Evolutionary conservation across 2,113 vertebrate genomes (phyloP).

Genomic region (Upupa epops): DNA sequence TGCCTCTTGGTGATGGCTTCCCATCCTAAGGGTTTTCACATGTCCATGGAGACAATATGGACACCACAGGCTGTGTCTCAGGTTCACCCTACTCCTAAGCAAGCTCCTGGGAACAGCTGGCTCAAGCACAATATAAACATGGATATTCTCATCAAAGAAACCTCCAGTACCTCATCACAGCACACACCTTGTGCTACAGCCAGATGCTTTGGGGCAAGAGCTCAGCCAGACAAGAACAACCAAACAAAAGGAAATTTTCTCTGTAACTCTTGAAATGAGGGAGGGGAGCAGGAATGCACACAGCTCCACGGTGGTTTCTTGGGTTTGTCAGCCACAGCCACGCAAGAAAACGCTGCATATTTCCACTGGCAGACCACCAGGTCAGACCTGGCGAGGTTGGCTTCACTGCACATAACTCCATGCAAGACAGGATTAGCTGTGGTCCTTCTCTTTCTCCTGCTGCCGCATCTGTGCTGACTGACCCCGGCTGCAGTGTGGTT

Average conservation of each 20-base stretch:
- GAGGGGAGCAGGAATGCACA: neutral
- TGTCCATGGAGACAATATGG: neutral
- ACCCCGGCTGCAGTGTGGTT: neutral
- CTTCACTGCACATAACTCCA: neutral
- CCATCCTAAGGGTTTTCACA: neutral
- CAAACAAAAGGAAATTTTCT: neutral
- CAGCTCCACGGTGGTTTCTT: neutral
- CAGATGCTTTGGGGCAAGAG: neutral
- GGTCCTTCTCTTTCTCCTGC: neutral
- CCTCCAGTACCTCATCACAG: neutral
- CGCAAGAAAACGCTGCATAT: neutral
- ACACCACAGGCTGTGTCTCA: neutral
- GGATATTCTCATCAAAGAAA: neutral
- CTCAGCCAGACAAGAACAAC: neutral
- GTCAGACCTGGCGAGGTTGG: accelerated
- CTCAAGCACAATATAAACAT: neutral
- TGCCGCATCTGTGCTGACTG: accelerated
- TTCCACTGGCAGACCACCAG: neutral
- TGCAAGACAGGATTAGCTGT: accelerated
- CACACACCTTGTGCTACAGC: neutral
- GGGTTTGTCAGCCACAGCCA: neutral
- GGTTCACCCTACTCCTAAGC: neutral
- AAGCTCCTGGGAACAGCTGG: neutral
- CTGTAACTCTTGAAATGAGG: neutral
- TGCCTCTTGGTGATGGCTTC: neutral